phyloP scores from a whole-genome alignment of 1,140 invertebrate genomes.

The Scaptomyza pallida region DNA sequence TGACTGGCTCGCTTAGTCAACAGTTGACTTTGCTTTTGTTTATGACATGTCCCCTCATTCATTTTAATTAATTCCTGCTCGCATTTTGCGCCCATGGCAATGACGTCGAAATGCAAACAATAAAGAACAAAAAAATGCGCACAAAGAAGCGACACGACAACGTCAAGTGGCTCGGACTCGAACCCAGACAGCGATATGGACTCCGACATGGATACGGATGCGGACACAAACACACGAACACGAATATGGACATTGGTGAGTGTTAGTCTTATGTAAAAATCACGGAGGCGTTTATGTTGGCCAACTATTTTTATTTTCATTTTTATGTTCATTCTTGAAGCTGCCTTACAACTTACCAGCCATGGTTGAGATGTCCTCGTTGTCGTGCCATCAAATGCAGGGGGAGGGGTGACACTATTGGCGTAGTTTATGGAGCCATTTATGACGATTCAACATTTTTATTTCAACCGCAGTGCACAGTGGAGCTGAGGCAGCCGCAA shows the following conservation, averaged over 20 bases:
- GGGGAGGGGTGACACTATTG: conserved; percentile 54
- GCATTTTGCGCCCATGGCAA: conserved; percentile 77
- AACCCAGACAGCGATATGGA: conserved; percentile 5
- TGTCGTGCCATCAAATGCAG: conserved; percentile 18
- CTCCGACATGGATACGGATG: conserved; percentile 10
- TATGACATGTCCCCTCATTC: conserved; percentile 82
- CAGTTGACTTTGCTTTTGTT: conserved; percentile 77
- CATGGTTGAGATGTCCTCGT: conserved; percentile 39
- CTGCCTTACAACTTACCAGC: conserved; percentile 60
- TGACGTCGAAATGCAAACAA: conserved; percentile 78
- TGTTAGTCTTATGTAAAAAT: conserved; percentile 72
- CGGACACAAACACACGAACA: conserved; percentile 5
- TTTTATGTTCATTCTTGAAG: conserved; percentile 68
- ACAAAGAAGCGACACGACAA: conserved; percentile 22
- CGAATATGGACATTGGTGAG: conserved; percentile 21
- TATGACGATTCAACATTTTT: conserved; percentile 83
- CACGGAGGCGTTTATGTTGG: conserved; percentile 75
- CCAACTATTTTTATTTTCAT: conserved; percentile 81
- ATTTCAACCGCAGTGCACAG: conserved; percentile 68
- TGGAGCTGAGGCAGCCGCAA: conserved; percentile 36
- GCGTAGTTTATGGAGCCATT: conserved; percentile 82
- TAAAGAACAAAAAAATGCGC: conserved; percentile 55
- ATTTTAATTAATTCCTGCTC: conserved; percentile 80
- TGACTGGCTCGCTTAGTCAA: conserved; percentile 68
- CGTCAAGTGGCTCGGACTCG: conserved; percentile 36